A percentile compares a stretch with the other conserved stretches of the same genome.
These are phyloP conservation scores for Hetaerina titia DNA, from an alignment of 2,888 invertebrate genomes.

Conservation along the genomic window DNA sequence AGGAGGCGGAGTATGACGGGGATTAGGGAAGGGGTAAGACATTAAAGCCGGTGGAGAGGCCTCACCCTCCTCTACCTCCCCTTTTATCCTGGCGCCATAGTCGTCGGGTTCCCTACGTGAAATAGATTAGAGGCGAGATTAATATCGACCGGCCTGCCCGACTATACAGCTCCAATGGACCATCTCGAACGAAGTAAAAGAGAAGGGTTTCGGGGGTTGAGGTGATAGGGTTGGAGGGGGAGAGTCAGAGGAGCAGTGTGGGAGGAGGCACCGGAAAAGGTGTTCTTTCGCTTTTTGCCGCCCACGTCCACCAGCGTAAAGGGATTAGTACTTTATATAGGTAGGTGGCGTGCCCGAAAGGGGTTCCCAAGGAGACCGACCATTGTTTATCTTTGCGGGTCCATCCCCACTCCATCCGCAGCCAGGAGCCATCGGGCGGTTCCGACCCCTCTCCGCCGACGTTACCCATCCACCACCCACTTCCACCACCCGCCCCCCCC, in stretches of 20 bases:
- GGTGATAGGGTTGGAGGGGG: background rate
- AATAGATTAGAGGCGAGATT: slow-evolving; percentile 26
- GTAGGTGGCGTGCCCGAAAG: background rate
- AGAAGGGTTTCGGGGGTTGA: background rate
- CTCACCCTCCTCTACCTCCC: background rate
- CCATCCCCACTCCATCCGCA: slow-evolving; percentile 8
- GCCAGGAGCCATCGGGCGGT: background rate
- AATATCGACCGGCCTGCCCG: background rate
- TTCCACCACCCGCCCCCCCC: background rate
- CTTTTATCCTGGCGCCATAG: background rate
- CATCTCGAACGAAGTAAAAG: background rate
- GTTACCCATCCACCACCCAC: background rate
- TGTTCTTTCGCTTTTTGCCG: slow-evolving; percentile 11
- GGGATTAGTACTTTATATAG: background rate
- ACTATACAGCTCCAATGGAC: background rate
- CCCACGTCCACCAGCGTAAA: background rate
- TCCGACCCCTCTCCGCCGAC: background rate
- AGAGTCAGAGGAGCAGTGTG: background rate
- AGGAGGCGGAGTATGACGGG: too few relatives aligned
- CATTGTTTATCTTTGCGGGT: slow-evolving; percentile 19
- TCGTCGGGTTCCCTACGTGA: background rate
- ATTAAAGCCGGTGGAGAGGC: background rate
- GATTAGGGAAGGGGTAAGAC: background rate
- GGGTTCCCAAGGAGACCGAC: background rate
- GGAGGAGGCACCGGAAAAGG: background rate